phyloP scores from a whole-genome alignment of 2,888 invertebrate genomes.

The Andrena minutula region DNA sequence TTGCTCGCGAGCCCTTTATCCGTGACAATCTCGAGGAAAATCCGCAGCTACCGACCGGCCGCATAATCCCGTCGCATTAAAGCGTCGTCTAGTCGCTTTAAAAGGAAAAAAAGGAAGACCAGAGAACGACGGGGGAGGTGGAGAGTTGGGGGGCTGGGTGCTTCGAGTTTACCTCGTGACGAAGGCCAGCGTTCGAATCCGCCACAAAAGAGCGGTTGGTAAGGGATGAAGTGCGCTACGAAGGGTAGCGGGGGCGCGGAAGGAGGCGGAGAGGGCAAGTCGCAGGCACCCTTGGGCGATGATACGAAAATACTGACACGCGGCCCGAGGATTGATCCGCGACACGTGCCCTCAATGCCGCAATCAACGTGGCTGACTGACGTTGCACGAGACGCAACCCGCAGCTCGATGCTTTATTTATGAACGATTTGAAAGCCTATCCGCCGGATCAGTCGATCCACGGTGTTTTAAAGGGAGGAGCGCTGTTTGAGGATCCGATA shows the following conservation, averaged over 20 bases:
- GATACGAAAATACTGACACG: conserved; percentile 84
- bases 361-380: conserved; percentile 83
- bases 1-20: conserved; percentile 67
- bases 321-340: conserved; percentile 83
- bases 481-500: conserved; percentile 55
- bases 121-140: neutral
- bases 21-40: conserved; percentile 69
- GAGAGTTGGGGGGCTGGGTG: conserved; percentile 3
- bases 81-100: conserved; percentile 66
- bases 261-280: conserved; percentile 38
- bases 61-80: conserved; percentile 72
- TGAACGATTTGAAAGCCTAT: conserved; percentile 83
- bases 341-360: conserved; percentile 84
- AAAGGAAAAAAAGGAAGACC: conserved; percentile 34
- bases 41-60: conserved; percentile 60
- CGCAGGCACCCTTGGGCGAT: conserved; percentile 77
- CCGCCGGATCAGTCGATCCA: conserved; percentile 65
- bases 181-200: conserved; percentile 21
- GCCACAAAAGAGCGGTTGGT: conserved; percentile 34
- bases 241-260: conserved; percentile 10
- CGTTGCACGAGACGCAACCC: conserved; percentile 72
- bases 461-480: conserved; percentile 62
- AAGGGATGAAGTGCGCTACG: conserved; percentile 25
- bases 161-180: conserved; percentile 67
- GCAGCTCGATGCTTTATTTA: conserved; percentile 83